Percentiles rank a stretch among this genome's conserved stretches.
Evolutionary conservation across 2,888 invertebrate species (phyloP).

Genomic region (Drosophila setosimentum): DNA sequence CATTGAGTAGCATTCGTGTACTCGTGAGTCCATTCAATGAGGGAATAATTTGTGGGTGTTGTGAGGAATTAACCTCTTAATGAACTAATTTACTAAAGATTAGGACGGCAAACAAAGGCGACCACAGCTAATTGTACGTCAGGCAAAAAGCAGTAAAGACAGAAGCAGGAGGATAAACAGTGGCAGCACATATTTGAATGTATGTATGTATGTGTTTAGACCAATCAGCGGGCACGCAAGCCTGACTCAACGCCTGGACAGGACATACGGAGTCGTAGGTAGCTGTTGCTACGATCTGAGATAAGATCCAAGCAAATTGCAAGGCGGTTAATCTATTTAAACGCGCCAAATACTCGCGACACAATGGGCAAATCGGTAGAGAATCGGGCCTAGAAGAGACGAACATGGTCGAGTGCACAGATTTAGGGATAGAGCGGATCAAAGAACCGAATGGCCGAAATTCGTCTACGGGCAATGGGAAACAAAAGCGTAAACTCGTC

Average conservation of each 20-base stretch:
- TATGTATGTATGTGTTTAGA: not conserved
- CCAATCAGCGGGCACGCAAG: slow-evolving; percentile 44
- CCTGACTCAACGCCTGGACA: slow-evolving; percentile 21
- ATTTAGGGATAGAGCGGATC: slow-evolving; percentile 79
- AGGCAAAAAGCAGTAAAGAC: slow-evolving; percentile 33
- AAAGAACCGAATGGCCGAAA: slow-evolving; percentile 65
- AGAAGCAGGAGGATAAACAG: slow-evolving; percentile 39
- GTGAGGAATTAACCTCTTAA: slow-evolving; percentile 85
- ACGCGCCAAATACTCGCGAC: slow-evolving; percentile 82
- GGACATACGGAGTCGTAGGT: slow-evolving; percentile 34
- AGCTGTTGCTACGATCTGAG: slow-evolving; percentile 49
- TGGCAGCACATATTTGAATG: not conserved
- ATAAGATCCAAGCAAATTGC: slow-evolving; percentile 82
- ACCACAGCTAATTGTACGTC: slow-evolving; percentile 67
- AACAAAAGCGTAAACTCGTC: slow-evolving; percentile 74
- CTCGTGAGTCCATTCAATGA: slow-evolving; percentile 15
- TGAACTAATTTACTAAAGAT: slow-evolving; percentile 85
- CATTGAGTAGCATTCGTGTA: not conserved
- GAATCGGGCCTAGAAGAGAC: slow-evolving; percentile 25
- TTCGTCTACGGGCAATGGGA: slow-evolving; percentile 47
- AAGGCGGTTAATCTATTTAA: slow-evolving; percentile 86
- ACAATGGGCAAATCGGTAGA: slow-evolving; percentile 63
- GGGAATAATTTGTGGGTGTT: slow-evolving; percentile 83
- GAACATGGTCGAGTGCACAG: slow-evolving; percentile 73
- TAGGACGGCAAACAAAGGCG: slow-evolving; percentile 76